These are phyloP conservation scores for Perognathus longimembris DNA, from an alignment of 2,113 vertebrate genomes.

Conservation along the genomic window DNA sequence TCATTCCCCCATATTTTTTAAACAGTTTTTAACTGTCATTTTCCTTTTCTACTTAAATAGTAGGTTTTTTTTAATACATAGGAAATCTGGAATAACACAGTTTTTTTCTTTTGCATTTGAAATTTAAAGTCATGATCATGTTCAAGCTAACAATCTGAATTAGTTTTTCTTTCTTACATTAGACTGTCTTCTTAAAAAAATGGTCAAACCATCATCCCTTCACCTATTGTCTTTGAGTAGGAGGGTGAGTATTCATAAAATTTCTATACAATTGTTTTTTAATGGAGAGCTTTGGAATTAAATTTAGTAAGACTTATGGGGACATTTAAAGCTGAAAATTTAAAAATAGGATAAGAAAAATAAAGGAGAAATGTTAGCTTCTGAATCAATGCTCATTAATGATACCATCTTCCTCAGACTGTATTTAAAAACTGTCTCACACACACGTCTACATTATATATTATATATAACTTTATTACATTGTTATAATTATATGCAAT, in stretches of 20 bases:
- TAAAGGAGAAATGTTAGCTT: neutral
- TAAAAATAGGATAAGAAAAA: conserved; percentile 14
- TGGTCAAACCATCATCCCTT: neutral
- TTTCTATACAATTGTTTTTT: neutral
- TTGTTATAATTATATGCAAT: too few species aligned
- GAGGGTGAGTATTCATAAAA: neutral
- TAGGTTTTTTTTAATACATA: conserved; percentile 35
- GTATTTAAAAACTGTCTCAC: too few species aligned
- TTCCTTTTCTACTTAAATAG: conserved; percentile 52
- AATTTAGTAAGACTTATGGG: neutral
- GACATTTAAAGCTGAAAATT: neutral
- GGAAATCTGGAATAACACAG: conserved; percentile 11
- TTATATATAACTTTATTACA: too few species aligned
- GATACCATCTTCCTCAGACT: too few species aligned
- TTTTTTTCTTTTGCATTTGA: conserved; percentile 14
- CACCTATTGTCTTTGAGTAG: neutral
- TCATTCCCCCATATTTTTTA: conserved; percentile 40
- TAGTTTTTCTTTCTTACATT: neutral
- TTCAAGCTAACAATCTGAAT: neutral
- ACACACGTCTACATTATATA: too few species aligned
- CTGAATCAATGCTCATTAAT: too few species aligned
- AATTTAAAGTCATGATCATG: conserved; percentile 41
- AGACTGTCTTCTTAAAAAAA: neutral
- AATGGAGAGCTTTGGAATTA: neutral
- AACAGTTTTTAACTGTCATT: conserved; percentile 61